Percentiles rank a stretch among this genome's conserved stretches.
Evolutionary conservation across 2,888 invertebrate species (phyloP).

Genomic region (Protodeltote pygarga): DNA sequence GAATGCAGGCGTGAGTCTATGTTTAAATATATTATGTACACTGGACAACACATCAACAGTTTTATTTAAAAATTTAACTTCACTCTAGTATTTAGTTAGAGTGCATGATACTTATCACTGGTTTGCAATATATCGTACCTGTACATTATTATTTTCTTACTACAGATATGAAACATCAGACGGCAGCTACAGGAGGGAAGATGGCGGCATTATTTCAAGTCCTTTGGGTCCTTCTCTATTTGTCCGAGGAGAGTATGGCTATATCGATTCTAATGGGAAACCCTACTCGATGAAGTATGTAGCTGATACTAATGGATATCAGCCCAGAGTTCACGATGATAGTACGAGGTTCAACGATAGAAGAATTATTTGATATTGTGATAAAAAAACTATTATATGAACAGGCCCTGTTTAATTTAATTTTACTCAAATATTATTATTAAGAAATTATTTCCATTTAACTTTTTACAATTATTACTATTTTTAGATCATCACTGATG

Average conservation of each 20-base stretch:
- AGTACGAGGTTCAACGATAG: slow-evolving; percentile 75
- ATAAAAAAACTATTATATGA: slow-evolving; percentile 14
- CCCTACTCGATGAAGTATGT: slow-evolving; percentile 78
- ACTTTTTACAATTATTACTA: no score
- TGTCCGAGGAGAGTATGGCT: slow-evolving; percentile 83
- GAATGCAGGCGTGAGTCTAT: no score
- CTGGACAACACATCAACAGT: no score
- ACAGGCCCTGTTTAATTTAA: no score
- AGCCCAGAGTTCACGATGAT: slow-evolving; percentile 59
- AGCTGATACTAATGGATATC: slow-evolving; percentile 88
- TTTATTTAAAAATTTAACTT: no score
- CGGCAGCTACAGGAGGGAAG: slow-evolving; percentile 83
- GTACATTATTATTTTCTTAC: background rate
- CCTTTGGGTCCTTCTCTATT: slow-evolving; percentile 56
- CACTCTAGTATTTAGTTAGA: no score
- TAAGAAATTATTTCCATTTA: no score
- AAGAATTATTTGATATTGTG: slow-evolving; percentile 63
- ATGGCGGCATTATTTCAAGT: slow-evolving; percentile 65
- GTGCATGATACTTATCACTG: no score
- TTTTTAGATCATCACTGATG: no score
- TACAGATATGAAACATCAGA: slow-evolving; percentile 81
- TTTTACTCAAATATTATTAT: no score
- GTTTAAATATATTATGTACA: no score
- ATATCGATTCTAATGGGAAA: slow-evolving; percentile 82
- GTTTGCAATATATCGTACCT: no score